A percentile compares a stretch with the other conserved stretches of the same genome.
These are phyloP conservation scores for Drosophila quadrilineata DNA, from an alignment of 1,140 invertebrate genomes.

Conservation along the genomic window DNA sequence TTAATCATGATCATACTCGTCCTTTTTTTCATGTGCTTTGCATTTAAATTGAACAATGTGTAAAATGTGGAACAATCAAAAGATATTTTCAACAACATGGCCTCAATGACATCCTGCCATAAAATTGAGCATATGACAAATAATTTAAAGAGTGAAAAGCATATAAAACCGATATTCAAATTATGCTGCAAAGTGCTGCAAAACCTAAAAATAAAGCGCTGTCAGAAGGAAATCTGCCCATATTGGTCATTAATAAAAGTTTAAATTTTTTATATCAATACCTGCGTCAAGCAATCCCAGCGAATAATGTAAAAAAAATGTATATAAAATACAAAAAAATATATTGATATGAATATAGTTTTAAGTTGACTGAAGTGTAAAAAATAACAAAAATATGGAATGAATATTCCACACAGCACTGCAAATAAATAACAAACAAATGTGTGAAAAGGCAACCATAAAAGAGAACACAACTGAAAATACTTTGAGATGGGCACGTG, in stretches of 20 bases:
- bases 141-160: constrained; percentile 45
- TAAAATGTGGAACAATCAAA: constrained; percentile 49
- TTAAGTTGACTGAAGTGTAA: constrained; percentile 20
- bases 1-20: constrained; percentile 50
- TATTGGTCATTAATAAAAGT: constrained; percentile 77
- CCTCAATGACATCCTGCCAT: constrained; percentile 33
- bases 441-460: constrained; percentile 64
- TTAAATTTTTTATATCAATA: constrained; percentile 55
- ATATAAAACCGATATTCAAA: constrained; percentile 54
- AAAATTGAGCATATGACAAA: constrained; percentile 30
- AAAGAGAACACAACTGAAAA: constrained; percentile 29
- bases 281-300: constrained; percentile 23
- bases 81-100: constrained; percentile 35
- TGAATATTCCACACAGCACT: constrained; percentile 25
- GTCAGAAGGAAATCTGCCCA: constrained; percentile 71
- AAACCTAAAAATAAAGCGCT: constrained; percentile 51
- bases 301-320: no score
- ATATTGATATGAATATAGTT: constrained; percentile 66
- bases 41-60: constrained; percentile 55
- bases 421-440: constrained; percentile 58
- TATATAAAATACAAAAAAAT: constrained; percentile 69
- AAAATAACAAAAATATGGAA: constrained; percentile 5
- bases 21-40: neutral
- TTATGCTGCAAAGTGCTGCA: constrained; percentile 23
- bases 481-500: constrained; percentile 27